These are phyloP conservation scores for Bruchidius siliquastri DNA, from an alignment of 2,888 invertebrate species.

Conservation along the genomic window DNA sequence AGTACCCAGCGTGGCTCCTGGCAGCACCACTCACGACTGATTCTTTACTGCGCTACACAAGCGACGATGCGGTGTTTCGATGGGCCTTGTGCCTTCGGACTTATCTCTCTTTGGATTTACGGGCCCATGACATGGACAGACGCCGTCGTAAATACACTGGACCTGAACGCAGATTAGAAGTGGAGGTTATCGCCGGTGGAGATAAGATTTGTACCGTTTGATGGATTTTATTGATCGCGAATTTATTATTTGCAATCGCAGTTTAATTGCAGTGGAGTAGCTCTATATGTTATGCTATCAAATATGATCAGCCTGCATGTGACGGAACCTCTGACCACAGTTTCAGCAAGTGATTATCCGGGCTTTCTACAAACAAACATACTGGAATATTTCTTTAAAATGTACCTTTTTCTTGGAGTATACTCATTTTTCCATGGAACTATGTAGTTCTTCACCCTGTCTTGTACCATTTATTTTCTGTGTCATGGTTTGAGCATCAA, in stretches of 20 bases:
- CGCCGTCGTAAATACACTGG: not conserved
- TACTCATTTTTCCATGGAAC: no score
- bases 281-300: no score
- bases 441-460: no score
- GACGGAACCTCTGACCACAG: no score
- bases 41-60: constrained; percentile 10
- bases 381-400: no score
- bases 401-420: no score
- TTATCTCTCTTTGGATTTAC: not conserved
- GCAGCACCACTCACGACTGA: constrained; percentile 5
- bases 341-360: no score
- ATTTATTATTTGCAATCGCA: not conserved
- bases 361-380: no score
- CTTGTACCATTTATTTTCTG: no score
- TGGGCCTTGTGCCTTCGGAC: not conserved
- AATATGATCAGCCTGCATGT: no score
- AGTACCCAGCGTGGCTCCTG: not conserved
- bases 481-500: no score
- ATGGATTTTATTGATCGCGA: not conserved
- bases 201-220: not conserved
- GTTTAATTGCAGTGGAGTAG: no score
- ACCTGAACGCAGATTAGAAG: not conserved
- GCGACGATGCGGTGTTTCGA: not conserved
- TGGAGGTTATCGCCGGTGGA: not conserved
- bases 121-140: not conserved